Base-by-base conservation (phyloP, 2,113 vertebrate species). In the Pedetes capensis region DNA sequence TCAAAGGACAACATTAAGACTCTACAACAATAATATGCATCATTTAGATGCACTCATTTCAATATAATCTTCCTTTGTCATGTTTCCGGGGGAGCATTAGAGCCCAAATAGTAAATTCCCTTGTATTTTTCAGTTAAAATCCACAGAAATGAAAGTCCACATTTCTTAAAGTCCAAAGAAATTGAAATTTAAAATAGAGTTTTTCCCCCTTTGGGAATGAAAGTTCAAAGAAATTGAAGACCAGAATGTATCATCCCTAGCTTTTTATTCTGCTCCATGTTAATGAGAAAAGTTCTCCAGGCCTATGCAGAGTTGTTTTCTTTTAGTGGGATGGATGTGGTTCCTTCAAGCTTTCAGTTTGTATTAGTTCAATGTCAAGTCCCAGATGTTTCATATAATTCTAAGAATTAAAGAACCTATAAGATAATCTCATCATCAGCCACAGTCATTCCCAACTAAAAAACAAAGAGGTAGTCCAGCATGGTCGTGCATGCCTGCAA, bases 301-400 rank as follows among this genome's bases (percentile, higher is more conserved):
- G 17, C 78, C 61, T 68, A 5, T 78, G 68, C 4, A 71, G 32
- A 66, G 44, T 61, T 88, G 32, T 49, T 66, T 34, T 82, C 37
- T 55, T 63, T 94, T 87, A 34, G 23, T 91, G 61, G 37, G 91
- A 57, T 91, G 18, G 18, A 27, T 71, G 1, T 23, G 34, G 29
- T 95, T 74, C 25, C 39, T 96, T 94, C 29, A 75, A 44, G 39
- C 66, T 39, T 20, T 61, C 64, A 89, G 2, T 83, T 91, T 95
- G 16, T 88, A n/a, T 66, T 37, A 78, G 29, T 80, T 94, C 63
- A 94, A 25, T 87, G 14, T 39, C 29, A 64, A 61, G 4, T 66
- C n/a, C 93, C 55, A 89, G 69, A 87, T 94, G 63, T 94, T 96
- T 94, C 59, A 61, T 44, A 80, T 29, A 87, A 47, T 94, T 96